These are phyloP conservation scores for Doris montereyensis DNA, from an alignment of 2,888 invertebrate genomes.

Conservation along the genomic window DNA sequence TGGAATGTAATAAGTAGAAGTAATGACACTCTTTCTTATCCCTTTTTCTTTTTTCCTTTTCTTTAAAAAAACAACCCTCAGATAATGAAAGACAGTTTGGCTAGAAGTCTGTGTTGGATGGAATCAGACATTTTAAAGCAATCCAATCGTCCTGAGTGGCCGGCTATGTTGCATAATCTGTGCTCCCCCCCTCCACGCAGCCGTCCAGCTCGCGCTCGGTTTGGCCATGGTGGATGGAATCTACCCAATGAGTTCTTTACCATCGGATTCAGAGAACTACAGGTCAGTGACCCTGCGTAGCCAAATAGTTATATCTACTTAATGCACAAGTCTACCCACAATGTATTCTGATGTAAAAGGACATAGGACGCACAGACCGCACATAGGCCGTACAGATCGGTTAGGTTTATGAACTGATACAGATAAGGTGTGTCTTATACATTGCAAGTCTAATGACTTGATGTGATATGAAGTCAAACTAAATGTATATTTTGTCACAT, in stretches of 20 bases:
- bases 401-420: no score
- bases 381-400: no score
- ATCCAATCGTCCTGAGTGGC: constrained; percentile 67
- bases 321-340: no score
- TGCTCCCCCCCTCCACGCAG: constrained; percentile 71
- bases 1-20: no score
- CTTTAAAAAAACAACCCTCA: constrained; percentile 47
- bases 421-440: no score
- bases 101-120: constrained; percentile 65
- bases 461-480: no score
- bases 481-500: no score
- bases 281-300: constrained; percentile 48
- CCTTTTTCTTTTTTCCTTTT: constrained; percentile 3
- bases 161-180: constrained; percentile 71
- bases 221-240: constrained; percentile 70
- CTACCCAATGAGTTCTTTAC: constrained; percentile 61
- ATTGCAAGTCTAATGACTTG: no score
- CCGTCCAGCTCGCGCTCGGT: constrained; percentile 67
- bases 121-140: constrained; percentile 69
- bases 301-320: no score
- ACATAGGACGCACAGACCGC: no score
- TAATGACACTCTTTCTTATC: no score
- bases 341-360: no score
- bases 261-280: constrained; percentile 64
- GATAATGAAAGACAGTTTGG: constrained; percentile 70